phyloP scores from a whole-genome alignment of 2,113 vertebrate species.

The Lutjanus erythropterus region DNA sequence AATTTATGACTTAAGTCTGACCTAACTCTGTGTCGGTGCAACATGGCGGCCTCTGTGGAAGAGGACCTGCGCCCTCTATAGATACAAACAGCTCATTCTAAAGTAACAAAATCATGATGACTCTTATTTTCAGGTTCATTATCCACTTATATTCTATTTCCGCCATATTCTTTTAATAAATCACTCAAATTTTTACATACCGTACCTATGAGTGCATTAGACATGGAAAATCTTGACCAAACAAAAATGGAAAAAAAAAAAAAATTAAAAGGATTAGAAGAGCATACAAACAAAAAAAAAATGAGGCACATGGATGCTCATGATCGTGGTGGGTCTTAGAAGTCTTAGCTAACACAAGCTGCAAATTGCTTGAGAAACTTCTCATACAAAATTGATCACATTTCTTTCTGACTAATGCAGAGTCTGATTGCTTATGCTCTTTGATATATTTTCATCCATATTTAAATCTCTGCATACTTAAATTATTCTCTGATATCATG shows the following conservation, averaged over 20 bases:
- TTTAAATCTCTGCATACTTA: slow-evolving; percentile 53
- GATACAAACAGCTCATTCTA: too few species aligned
- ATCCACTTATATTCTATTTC: too few species aligned
- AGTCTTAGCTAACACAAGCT: slow-evolving; percentile 32
- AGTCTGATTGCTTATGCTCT: slow-evolving; percentile 60
- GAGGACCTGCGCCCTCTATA: too few species aligned
- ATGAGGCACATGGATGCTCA: slow-evolving; percentile 4
- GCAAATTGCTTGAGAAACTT: slow-evolving; percentile 67
- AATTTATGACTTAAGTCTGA: too few species aligned
- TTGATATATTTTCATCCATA: slow-evolving; percentile 67
- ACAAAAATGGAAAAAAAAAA: neutral
- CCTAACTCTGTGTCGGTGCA: too few species aligned
- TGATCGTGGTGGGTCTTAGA: slow-evolving; percentile 49
- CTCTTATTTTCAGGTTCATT: too few species aligned
- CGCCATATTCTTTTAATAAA: too few species aligned
- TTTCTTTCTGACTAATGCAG: slow-evolving; percentile 41
- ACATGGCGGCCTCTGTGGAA: too few species aligned
- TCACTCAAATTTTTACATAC: too few species aligned
- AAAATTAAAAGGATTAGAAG: neutral
- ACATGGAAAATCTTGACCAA: neutral
- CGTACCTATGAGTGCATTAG: too few species aligned
- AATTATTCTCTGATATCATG: slow-evolving; percentile 60
- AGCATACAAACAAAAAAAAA: slow-evolving; percentile 11
- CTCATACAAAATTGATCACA: slow-evolving; percentile 69
- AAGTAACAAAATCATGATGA: too few species aligned